A percentile compares a stretch with the other conserved stretches of the same genome.
These are phyloP conservation scores for Halocynthia aurantium DNA, from an alignment of 23 tunicate genomes.

Conservation along the genomic window DNA sequence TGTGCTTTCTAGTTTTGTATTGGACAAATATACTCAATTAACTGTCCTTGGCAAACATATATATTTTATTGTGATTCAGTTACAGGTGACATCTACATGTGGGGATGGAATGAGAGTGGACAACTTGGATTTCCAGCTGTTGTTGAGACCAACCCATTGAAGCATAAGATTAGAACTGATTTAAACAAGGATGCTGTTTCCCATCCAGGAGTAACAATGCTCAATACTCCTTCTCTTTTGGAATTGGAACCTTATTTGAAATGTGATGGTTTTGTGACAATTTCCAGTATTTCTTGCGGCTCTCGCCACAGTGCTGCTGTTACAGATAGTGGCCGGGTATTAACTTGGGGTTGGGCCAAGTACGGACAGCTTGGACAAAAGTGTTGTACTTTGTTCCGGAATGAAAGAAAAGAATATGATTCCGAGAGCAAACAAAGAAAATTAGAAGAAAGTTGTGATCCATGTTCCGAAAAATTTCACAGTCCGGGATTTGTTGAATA, in stretches of 20 bases:
- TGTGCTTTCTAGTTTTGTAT: neutral
- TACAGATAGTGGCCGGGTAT: constrained; percentile 27
- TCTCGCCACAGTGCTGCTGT: constrained; percentile 60
- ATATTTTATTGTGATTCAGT: constrained; percentile 23
- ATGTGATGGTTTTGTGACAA: constrained; percentile 25
- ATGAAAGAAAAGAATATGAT: neutral
- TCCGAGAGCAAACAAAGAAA: neutral
- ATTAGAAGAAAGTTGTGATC: neutral
- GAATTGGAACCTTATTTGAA: constrained; percentile 44
- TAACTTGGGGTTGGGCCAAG: constrained; percentile 87
- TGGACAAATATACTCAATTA: neutral
- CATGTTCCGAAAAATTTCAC: neutral
- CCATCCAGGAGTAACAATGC: constrained; percentile 20
- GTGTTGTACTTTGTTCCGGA: constrained; percentile 40
- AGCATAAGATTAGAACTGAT: neutral
- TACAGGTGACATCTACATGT: constrained; percentile 60
- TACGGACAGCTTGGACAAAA: constrained; percentile 76
- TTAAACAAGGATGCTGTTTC: no score
- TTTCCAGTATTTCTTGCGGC: constrained; percentile 51
- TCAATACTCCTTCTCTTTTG: constrained; percentile 33
- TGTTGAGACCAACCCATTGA: constrained; percentile 10
- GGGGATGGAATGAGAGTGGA: constrained; percentile 94
- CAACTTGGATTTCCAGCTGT: constrained; percentile 69
- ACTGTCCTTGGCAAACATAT: neutral
- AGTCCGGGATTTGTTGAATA: neutral